Evolutionary conservation across 1,140 invertebrate genomes (phyloP).

Genomic region (Tetramorium simillimum): DNA sequence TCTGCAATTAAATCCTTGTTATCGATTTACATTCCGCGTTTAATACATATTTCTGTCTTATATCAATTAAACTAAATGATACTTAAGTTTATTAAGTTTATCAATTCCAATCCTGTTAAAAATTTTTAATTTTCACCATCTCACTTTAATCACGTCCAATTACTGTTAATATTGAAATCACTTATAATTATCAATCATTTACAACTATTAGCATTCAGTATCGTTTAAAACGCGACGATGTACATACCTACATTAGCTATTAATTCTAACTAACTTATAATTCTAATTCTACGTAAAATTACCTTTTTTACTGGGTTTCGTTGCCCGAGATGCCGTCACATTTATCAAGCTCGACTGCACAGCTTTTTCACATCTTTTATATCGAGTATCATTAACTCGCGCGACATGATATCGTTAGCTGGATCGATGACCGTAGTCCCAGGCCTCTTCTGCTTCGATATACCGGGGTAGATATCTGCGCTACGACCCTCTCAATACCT

Average conservation of each 20-base stretch:
- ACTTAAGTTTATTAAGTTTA: too few relatives aligned
- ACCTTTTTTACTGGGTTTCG: not conserved
- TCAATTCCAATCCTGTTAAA: not conserved
- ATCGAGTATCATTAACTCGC: slow-evolving; percentile 42
- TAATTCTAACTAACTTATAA: not conserved
- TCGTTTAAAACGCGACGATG: not conserved
- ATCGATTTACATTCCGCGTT: not conserved
- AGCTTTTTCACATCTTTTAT: slow-evolving; percentile 46
- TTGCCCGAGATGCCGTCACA: not conserved
- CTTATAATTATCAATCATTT: not conserved
- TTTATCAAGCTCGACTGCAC: slow-evolving; percentile 47
- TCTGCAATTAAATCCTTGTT: not conserved
- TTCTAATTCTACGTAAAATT: not conserved
- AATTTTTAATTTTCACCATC: not conserved
- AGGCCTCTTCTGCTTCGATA: not conserved
- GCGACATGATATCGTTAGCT: slow-evolving; percentile 35
- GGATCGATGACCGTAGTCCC: slow-evolving; percentile 44
- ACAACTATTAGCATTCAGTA: not conserved
- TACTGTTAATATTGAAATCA: too few relatives aligned
- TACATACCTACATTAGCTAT: not conserved
- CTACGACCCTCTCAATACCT: not conserved
- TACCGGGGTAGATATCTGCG: not conserved
- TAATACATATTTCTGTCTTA: not conserved
- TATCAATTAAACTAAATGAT: too few relatives aligned
- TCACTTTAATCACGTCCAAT: not conserved